Base-by-base conservation (phyloP, 1,140 invertebrate species). In the Harlomillsia oculata region DNA sequence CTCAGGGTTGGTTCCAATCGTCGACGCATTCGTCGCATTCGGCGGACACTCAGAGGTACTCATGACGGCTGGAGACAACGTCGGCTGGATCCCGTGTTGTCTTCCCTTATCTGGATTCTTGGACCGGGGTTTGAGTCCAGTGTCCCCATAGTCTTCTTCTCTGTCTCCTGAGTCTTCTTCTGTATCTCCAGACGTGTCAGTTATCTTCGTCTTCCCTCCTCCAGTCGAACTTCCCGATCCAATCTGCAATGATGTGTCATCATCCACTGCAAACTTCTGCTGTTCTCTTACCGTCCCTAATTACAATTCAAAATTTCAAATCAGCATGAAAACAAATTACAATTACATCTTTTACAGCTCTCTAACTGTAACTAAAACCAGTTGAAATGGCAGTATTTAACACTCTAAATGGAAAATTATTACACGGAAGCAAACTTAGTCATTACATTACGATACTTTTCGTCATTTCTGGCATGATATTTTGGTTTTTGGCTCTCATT, bases 1-100 rank as follows among this genome's bases (percentile, higher is more conserved):
- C 13, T 21, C 37, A 80, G 82, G n/a, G 76, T 83, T 34, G 78
- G 80, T 68, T 84, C 83, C 26, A 21, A 43, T 40, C 21, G 50
- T 49, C 11, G 49, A 26, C 18, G 53, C 32, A 34, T 59, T 54
- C 23, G 61, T 63, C 8, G 54, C 26, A 21, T 65, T 65, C 20
- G 64, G 64, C 21, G 64, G 64, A 57, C 64, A 65, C 36, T 65
- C 64, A 8, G 60, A 62, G 5, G 64, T 63, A 34, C 56, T 54
- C 53, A 62, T 40, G 23, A 56, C 43, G 28, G 53, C 48, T 6
- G 55, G 55, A 3, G 55, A 36, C 20, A 29, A 44, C 1, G 55
- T 57, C 6, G 55, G 55, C 16, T 44, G 43, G 41, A 32, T 16
- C 9, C 68, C 72, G 74, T 56, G 25, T 72, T 69, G 25, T 66